Conservation (phyloP, 1,140 invertebrate species). For the Eueides isabella region DNA sequence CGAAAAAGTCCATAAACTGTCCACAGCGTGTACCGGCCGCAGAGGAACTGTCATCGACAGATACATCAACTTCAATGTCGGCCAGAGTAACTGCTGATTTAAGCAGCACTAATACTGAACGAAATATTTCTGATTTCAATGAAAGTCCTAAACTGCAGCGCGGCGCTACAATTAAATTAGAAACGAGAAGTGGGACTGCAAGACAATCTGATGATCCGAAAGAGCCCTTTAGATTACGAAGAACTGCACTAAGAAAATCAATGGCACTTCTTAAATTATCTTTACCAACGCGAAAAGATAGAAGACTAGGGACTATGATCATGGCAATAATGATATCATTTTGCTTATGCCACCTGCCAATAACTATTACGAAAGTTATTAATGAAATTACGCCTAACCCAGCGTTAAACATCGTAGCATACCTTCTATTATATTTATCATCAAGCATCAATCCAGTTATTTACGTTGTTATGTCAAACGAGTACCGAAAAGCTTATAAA, state of each 20-base stretch:
- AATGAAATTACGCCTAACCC: constrained; percentile 83
- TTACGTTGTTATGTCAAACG: constrained; percentile 93
- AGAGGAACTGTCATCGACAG: constrained; percentile 42
- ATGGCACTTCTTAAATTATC: constrained; percentile 74
- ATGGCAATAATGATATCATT: constrained; percentile 92
- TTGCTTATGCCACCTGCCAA: constrained; percentile 90
- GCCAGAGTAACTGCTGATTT: constrained; percentile 33
- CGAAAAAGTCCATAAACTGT: constrained; percentile 81
- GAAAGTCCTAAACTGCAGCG: constrained; percentile 16
- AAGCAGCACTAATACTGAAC: constrained; percentile 33
- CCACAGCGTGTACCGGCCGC: constrained; percentile 35
- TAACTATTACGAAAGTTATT: constrained; percentile 88
- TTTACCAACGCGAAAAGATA: constrained; percentile 88
- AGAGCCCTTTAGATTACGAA: constrained; percentile 41
- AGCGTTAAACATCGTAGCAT: constrained; percentile 87
- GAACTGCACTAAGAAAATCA: constrained; percentile 56
- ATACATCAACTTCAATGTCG: constrained; percentile 43
- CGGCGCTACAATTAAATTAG: constrained; percentile 39
- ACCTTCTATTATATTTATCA: constrained; percentile 90
- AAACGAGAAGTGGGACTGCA: constrained; percentile 34
- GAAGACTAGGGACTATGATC: constrained; percentile 91
- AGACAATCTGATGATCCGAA: constrained; percentile 34
- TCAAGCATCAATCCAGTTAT: constrained; percentile 94
- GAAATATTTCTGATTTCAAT: constrained; percentile 19
- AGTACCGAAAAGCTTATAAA: constrained; percentile 92